Conservation (phyloP, 2,113 vertebrate species). For the Xiphophorus couchianus region DNA sequence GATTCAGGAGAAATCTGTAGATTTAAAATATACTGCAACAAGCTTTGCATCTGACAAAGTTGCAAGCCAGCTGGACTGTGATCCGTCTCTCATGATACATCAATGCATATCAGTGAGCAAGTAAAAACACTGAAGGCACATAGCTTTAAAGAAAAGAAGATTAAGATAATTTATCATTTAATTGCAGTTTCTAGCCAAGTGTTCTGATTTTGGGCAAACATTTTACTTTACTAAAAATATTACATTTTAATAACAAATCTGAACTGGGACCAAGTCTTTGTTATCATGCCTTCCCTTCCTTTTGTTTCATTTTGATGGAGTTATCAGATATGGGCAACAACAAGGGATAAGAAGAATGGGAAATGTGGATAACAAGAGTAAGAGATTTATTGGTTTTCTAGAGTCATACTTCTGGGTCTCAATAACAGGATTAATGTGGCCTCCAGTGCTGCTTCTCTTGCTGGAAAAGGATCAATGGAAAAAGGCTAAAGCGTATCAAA, state of each 20-base stretch:
- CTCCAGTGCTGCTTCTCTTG: constrained; percentile 84
- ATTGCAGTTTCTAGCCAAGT: too few relatives aligned
- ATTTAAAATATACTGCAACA: too few relatives aligned
- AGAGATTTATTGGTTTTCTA: constrained; percentile 75
- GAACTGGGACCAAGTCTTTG: not conserved
- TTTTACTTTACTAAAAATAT: too few relatives aligned
- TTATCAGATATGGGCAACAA: constrained; percentile 75
- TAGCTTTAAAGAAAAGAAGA: too few relatives aligned
- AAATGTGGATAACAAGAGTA: constrained; percentile 57
- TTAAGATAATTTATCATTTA: too few relatives aligned
- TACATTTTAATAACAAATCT: not conserved
- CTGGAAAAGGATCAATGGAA: constrained; percentile 93
- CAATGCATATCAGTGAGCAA: too few relatives aligned
- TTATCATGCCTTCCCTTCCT: constrained; percentile 25
- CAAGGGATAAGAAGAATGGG: constrained; percentile 48
- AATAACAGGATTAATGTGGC: constrained; percentile 95
- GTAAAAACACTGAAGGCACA: too few relatives aligned
- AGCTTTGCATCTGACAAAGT: too few relatives aligned
- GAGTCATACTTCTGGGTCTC: constrained; percentile 81
- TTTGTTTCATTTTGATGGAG: constrained; percentile 56
- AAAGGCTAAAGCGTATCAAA: constrained; percentile 90
- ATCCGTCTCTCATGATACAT: too few relatives aligned
- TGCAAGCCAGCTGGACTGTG: too few relatives aligned
- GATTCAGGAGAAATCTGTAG: too few relatives aligned
- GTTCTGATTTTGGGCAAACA: too few relatives aligned